Base-by-base conservation (phyloP, 1,140 invertebrate genomes). In the Hypsibius dujardini region DNA sequence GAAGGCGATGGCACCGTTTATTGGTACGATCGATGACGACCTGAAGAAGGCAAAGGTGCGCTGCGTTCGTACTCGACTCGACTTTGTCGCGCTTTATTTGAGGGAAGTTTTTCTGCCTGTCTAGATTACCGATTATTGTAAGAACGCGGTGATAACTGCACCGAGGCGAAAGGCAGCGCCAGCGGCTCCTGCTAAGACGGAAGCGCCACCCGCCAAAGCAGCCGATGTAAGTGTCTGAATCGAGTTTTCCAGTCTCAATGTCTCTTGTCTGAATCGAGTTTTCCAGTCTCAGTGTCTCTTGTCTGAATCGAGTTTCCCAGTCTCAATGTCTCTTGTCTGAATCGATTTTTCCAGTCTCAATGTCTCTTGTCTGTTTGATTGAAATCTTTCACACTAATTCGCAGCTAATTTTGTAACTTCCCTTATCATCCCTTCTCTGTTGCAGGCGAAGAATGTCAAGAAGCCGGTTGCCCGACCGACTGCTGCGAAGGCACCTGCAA, bases 111-210 rank as follows among this genome's bases (percentile, higher is more conserved):
- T 60, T 46, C 28, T 72, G 59, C 47, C 45, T n/a, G 69, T 42
- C 47, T 74, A 87, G 83, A 92, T 98, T 28, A 92, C 95, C 79
- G 95, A 98, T 79, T 90, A 85, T 76, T 87, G 87, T 75, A 90
- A 95, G 46, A 95, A 94, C 79, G 91, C 90, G 40, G 89, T 92
- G 12, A 87, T 95, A 3, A 78, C 87, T 69, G 72, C 81, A 0
- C 72, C 76, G 75, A 79, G 88, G 74, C 47, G 47, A 59, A 59
- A 59, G 59, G 70, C 14, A 46, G 71, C 60, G 14, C 47, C 42
- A 50, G 81, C 82, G 59, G 73, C 76, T 42, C 69, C 59, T 40
- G 72, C 50, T 15, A 74, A 72, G 40, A 70, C 70, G 47, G 69
- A 59, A n/a, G 56, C 62, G 14, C 72, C 47, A 42, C 46, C 70